A percentile compares a stretch with the other conserved stretches of the same genome.
phyloP scores from a whole-genome alignment of 2,888 invertebrate species.

The Baronia brevicornis region DNA sequence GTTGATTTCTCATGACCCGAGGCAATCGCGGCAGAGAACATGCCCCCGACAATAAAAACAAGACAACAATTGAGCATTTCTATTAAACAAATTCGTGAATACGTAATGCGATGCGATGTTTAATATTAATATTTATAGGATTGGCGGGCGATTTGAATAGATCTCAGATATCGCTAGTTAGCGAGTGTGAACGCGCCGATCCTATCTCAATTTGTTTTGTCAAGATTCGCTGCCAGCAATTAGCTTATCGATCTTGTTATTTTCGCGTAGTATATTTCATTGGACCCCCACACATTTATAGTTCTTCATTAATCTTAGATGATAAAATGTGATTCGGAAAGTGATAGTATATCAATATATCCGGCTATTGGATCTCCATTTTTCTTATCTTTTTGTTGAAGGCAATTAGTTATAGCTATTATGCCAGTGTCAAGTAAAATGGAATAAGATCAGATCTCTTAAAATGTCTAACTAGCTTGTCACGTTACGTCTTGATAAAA shows the following conservation, averaged over 20 bases:
- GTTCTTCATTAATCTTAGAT: too few relatives aligned
- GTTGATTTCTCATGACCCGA: slow-evolving; percentile 44
- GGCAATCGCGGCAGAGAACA: slow-evolving; percentile 34
- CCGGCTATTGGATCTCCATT: too few relatives aligned
- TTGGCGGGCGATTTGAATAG: slow-evolving; percentile 60
- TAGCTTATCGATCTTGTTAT: slow-evolving; percentile 45
- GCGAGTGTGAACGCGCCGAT: slow-evolving; percentile 34
- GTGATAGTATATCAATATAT: too few relatives aligned
- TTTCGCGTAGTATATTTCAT: too few relatives aligned
- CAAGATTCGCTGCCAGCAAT: slow-evolving; percentile 43
- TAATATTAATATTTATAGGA: slow-evolving; percentile 67
- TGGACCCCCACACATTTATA: too few relatives aligned
- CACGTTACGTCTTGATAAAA: too few relatives aligned
- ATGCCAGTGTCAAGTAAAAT: too few relatives aligned
- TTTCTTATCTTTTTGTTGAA: too few relatives aligned
- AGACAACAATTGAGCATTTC: slow-evolving; percentile 52
- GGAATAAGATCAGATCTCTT: too few relatives aligned
- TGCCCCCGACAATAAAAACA: slow-evolving; percentile 49
- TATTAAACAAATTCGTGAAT: slow-evolving; percentile 69
- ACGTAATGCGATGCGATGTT: slow-evolving; percentile 50
- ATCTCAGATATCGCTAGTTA: slow-evolving; percentile 52
- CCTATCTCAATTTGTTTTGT: slow-evolving; percentile 42
- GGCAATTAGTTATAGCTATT: too few relatives aligned
- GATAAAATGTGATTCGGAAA: too few relatives aligned
- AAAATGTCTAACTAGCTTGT: too few relatives aligned